A percentile compares a stretch with the other conserved stretches of the same genome.
These are phyloP conservation scores for Melanotaenia boesemani DNA, from an alignment of 2,797 vertebrate genomes.

Conservation along the genomic window DNA sequence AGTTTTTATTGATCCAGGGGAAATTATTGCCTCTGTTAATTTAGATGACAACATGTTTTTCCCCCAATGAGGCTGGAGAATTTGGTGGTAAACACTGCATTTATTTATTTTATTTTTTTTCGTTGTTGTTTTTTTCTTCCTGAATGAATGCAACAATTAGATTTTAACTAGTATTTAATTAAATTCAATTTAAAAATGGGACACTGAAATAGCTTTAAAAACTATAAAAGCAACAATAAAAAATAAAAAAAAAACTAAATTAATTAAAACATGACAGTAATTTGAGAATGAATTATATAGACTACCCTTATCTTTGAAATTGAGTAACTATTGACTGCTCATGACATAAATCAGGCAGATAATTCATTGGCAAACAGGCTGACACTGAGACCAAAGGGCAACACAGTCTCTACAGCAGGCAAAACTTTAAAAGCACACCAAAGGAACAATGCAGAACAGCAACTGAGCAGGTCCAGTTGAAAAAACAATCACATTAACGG, in stretches of 20 bases:
- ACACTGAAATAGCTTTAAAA: too few species aligned
- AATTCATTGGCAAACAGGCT: constrained; percentile 20
- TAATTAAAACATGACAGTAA: neutral
- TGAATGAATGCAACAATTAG: too few species aligned
- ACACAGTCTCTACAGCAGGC: constrained; percentile 29
- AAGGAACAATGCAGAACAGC: constrained; percentile 61
- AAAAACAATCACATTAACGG: constrained; percentile 75
- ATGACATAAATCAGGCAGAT: neutral
- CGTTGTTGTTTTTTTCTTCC: too few species aligned
- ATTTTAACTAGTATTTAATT: too few species aligned
- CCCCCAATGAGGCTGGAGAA: too few species aligned
- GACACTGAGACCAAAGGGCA: constrained; percentile 43
- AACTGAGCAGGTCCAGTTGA: constrained; percentile 70
- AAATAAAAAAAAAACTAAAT: too few species aligned
- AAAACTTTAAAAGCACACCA: constrained; percentile 61
- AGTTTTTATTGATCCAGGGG: neutral
- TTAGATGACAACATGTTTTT: too few species aligned
- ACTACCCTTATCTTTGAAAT: neutral
- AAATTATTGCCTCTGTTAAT: too few species aligned
- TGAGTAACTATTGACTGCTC: neutral
- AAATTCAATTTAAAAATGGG: too few species aligned
- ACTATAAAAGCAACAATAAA: too few species aligned
- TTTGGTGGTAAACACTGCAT: too few species aligned
- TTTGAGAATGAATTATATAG: neutral
- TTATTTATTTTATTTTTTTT: too few species aligned